These are phyloP conservation scores for Antheraea pernyi DNA, from an alignment of 1,140 invertebrate genomes.

Conservation along the genomic window DNA sequence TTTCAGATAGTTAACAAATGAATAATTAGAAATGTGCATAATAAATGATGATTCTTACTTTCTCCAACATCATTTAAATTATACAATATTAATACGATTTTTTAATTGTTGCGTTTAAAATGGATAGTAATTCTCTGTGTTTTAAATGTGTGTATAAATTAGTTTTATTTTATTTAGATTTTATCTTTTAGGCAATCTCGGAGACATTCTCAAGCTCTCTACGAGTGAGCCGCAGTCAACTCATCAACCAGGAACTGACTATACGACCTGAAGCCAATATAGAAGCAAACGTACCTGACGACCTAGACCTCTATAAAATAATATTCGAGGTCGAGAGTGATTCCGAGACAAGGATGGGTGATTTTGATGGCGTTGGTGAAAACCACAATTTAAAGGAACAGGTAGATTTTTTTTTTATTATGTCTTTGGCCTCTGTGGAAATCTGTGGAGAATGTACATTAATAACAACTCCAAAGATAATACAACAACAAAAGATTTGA, in stretches of 20 bases:
- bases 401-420: constrained; percentile 35
- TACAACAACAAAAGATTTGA: too few relatives aligned
- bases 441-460: too few relatives aligned
- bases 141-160: too few relatives aligned
- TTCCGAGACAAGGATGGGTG: constrained; percentile 54
- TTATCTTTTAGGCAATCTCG: constrained; percentile 54
- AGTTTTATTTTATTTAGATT: not conserved
- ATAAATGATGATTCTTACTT: too few relatives aligned
- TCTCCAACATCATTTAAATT: too few relatives aligned
- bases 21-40: too few relatives aligned
- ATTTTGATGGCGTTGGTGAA: constrained; percentile 48
- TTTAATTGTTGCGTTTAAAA: too few relatives aligned
- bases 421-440: too few relatives aligned
- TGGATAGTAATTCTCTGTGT: too few relatives aligned
- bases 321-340: constrained; percentile 70
- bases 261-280: constrained; percentile 70
- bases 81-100: too few relatives aligned
- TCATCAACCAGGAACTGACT: constrained; percentile 65
- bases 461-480: too few relatives aligned
- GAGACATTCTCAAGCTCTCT: constrained; percentile 60
- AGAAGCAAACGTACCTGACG: constrained; percentile 65
- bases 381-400: constrained; percentile 43
- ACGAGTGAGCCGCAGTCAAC: constrained; percentile 59
- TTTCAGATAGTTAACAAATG: too few relatives aligned
- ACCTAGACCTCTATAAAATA: constrained; percentile 60